phyloP scores from a whole-genome alignment of 2,113 vertebrate species.

The Paracanthobrama guichenoti region DNA sequence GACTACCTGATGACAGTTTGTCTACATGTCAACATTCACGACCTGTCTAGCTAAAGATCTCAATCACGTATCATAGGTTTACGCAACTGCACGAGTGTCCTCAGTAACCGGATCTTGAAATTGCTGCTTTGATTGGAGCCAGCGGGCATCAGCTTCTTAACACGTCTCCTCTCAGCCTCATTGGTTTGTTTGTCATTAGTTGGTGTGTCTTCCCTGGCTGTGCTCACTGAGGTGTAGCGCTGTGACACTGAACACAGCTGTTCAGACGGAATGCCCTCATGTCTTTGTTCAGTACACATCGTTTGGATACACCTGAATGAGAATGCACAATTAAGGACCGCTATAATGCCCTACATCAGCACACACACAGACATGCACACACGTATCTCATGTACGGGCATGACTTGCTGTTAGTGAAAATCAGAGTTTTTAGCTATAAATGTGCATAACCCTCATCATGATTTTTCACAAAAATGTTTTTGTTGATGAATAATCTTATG shows the following conservation, averaged over 20 bases:
- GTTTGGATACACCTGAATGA: background rate
- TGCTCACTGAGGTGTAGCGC: conserved; percentile 8
- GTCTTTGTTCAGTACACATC: conserved; percentile 18
- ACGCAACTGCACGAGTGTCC: background rate
- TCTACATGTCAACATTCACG: conserved; percentile 10
- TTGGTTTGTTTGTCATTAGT: background rate
- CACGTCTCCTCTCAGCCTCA: background rate
- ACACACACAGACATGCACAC: background rate
- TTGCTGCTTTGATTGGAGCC: conserved; percentile 4
- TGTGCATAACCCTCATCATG: background rate
- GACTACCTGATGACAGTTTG: background rate
- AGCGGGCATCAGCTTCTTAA: background rate
- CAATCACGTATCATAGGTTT: background rate
- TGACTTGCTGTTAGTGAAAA: background rate
- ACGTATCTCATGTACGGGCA: background rate
- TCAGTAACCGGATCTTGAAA: conserved; percentile 17
- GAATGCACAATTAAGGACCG: background rate
- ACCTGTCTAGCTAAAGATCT: background rate
- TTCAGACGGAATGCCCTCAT: conserved; percentile 27
- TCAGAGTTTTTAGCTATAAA: background rate
- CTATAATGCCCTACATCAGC: background rate
- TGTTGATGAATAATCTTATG: background rate
- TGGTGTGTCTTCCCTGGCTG: conserved; percentile 17
- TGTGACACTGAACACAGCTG: background rate
- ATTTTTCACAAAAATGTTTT: background rate